Percentiles rank a stretch among this genome's conserved stretches.
These are phyloP conservation scores for Phrynocephalus guinanensis DNA, from an alignment of 2,797 vertebrate genomes.

Conservation along the genomic window DNA sequence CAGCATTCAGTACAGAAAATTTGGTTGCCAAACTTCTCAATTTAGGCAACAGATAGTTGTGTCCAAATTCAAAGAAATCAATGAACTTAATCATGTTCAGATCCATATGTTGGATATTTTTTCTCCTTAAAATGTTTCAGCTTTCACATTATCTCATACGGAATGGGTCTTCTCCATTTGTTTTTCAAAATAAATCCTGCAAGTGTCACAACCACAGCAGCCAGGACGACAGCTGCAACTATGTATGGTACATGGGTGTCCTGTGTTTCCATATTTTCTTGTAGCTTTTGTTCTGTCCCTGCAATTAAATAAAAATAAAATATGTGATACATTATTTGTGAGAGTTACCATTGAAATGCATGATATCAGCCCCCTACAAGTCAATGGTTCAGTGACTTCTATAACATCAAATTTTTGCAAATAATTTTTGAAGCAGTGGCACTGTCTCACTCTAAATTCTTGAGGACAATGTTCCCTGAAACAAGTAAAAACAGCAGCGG, in stretches of 20 bases:
- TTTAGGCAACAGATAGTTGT: neutral
- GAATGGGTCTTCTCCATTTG: constrained; percentile 31
- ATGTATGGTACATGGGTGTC: neutral
- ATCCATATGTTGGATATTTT: neutral
- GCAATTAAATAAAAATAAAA: neutral
- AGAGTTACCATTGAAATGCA: neutral
- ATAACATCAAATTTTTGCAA: neutral
- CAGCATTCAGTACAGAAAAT: neutral
- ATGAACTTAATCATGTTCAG: neutral
- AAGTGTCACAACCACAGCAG: neutral
- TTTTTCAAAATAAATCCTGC: constrained; percentile 50
- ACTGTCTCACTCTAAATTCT: neutral
- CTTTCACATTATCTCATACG: constrained; percentile 52
- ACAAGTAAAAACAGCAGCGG: neutral
- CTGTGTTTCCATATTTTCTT: neutral
- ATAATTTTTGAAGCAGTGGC: neutral
- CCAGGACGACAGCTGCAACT: neutral
- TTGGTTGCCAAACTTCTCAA: neutral
- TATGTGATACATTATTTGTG: neutral
- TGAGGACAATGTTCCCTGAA: no score
- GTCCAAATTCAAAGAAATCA: neutral
- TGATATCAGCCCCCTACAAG: neutral
- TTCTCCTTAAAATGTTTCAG: neutral
- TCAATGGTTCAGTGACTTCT: neutral
- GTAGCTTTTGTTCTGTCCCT: constrained; percentile 1